Conservation (phyloP, 1,140 invertebrate species). For the Drosophila watanabei region DNA sequence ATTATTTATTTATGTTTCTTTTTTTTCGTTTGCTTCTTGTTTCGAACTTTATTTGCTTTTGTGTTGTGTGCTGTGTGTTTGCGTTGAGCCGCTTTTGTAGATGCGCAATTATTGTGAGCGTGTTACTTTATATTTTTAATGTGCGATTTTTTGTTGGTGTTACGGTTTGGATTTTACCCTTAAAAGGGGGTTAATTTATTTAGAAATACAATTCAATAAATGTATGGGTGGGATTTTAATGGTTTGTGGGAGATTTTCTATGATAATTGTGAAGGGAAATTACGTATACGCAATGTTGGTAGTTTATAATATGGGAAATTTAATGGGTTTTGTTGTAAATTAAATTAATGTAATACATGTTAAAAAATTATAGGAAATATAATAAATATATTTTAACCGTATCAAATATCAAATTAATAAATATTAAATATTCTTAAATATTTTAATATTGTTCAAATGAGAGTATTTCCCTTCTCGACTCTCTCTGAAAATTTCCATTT, state of each 20-base stretch:
- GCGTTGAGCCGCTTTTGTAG: constrained; percentile 66
- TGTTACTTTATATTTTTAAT: constrained; percentile 78
- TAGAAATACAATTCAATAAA: background rate
- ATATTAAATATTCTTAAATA: background rate
- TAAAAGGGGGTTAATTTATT: constrained; percentile 7
- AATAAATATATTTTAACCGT: background rate
- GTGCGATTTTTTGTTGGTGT: constrained; percentile 47
- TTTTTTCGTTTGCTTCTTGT: constrained; percentile 38
- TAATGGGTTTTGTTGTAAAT: too few relatives aligned
- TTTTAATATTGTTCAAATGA: background rate
- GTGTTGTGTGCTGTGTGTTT: constrained; percentile 44
- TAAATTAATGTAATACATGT: too few relatives aligned
- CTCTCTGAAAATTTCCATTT: constrained; percentile 7
- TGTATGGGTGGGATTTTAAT: background rate
- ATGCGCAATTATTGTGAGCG: constrained; percentile 84
- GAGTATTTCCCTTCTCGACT: constrained; percentile 20
- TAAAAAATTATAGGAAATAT: too few relatives aligned
- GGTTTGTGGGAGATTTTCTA: constrained; percentile 4
- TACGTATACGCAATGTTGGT: constrained; percentile 2
- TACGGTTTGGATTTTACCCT: constrained; percentile 31
- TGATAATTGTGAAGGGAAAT: background rate
- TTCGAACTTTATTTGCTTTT: constrained; percentile 66
- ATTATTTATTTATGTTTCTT: constrained; percentile 18
- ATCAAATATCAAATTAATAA: background rate
- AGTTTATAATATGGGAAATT: background rate